Percentiles rank a stretch among this genome's conserved stretches.
phyloP scores from a whole-genome alignment of 2,113 vertebrate genomes.

The Nesoenas mayeri region DNA sequence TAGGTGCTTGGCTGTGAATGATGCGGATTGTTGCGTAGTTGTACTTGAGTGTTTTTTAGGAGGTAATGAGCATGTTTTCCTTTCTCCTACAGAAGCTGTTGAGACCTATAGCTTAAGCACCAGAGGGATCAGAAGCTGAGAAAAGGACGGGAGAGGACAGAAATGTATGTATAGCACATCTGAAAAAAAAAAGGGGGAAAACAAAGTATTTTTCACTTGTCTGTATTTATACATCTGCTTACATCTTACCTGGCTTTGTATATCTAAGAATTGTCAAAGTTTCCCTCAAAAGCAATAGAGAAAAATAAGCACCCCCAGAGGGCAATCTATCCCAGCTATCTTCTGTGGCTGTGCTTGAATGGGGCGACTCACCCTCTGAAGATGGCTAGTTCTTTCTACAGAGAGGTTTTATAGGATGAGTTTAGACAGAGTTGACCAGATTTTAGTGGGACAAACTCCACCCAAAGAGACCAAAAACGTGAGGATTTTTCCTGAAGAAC shows the following conservation, averaged over 20 bases:
- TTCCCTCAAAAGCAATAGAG: neutral
- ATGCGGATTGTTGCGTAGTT: neutral
- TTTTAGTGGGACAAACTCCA: neutral
- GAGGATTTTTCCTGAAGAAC: neutral
- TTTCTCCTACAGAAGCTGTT: neutral
- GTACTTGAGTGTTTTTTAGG: neutral
- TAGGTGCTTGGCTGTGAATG: neutral
- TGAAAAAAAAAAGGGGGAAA: neutral
- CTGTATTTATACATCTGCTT: neutral
- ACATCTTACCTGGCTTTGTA: neutral
- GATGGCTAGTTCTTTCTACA: neutral
- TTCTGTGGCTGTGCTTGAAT: fast-evolving
- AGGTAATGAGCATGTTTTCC: neutral
- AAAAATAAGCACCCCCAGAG: conserved; percentile 8
- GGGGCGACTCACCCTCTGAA: neutral
- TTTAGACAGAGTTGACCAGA: neutral
- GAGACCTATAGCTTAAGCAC: neutral
- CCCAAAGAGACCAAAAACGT: neutral
- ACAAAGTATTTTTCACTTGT: neutral
- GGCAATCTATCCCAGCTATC: conserved; percentile 3
- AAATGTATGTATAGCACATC: neutral
- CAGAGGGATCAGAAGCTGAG: neutral
- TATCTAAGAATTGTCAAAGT: neutral
- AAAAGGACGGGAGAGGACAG: neutral
- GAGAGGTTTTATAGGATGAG: neutral